Evolutionary conservation across 2,113 vertebrate species (phyloP), one percentile per base, ranked within the genome.

Genomic region (Seriola quinqueradiata): DNA sequence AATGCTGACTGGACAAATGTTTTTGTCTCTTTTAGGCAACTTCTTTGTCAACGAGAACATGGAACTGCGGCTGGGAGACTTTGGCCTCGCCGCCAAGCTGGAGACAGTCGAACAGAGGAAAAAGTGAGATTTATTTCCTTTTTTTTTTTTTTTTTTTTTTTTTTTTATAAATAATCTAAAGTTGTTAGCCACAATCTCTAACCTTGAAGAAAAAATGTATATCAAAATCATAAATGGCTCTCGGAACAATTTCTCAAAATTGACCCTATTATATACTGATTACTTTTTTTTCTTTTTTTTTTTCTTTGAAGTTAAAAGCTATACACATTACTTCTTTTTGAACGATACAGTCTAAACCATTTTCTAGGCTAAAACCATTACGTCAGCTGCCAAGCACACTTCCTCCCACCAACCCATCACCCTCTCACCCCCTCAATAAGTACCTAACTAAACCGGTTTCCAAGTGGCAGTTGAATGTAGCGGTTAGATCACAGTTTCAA

Each of bases 1-100:
- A 89, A 88, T 87, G 88, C 88, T 90, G 75, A 90, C 86, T 7
- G 9, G 50, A 50, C 65, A 21, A 68, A 86, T 89, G 81, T 55
- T 60, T 81, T 77, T 89, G 74, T 76, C 78, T 85, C 66, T 88
- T 86, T 72, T 72, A 99, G 98, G 98, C 86, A 99, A 99, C 90
- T 99, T 99, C 87, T 99, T 99, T 94, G 96, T 99, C 90, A 99
- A 97, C n/a, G 98, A 99, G 90, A 97, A 97, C 92, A 99, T 99
- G 98, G 98, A 99, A 76, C 92, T 99, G 86, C 97, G 98, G 85
- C 94, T 99, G 77, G 98, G 98, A 65, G 98, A 99, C 89, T 99
- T 99, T 34, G 98, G 98, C 2, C 95, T 99, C 16, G 98, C 98
- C 70, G 95, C 98, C 38, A 97, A 96, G 58, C 95, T 97, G 90